Conservation (phyloP, 2,113 vertebrate genomes). For the Dunckerocampus dactyliophorus region DNA sequence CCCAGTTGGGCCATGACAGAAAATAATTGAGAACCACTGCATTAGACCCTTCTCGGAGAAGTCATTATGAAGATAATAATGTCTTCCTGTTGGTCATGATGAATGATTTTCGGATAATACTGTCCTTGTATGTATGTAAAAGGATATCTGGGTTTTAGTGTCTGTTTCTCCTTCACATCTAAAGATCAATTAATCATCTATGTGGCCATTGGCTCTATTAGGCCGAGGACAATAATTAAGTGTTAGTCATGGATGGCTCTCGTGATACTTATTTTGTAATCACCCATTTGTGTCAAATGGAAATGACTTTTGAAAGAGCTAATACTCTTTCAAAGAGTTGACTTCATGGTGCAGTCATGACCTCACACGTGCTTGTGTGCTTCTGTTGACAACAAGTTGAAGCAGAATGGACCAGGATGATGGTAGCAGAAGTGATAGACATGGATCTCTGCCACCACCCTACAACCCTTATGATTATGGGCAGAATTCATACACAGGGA, state of each 20-base stretch:
- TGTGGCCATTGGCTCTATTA: slow-evolving; percentile 39
- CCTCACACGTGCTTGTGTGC: slow-evolving; percentile 3
- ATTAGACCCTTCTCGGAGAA: too few species aligned
- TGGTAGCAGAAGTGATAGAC: slow-evolving; percentile 1
- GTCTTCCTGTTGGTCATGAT: neutral
- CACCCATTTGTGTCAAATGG: slow-evolving; percentile 34
- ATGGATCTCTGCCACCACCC: slow-evolving; percentile 29
- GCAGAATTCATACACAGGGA: slow-evolving; percentile 11
- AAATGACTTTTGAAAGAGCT: slow-evolving; percentile 22
- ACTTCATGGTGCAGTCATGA: slow-evolving; percentile 14
- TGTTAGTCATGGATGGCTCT: slow-evolving; percentile 41
- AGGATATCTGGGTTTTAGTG: slow-evolving; percentile 2
- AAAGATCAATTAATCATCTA: slow-evolving; percentile 48
- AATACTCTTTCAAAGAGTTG: slow-evolving; percentile 5
- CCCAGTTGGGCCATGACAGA: too few species aligned
- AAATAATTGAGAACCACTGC: too few species aligned
- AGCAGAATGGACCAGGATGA: slow-evolving; percentile 36
- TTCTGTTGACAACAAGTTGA: neutral
- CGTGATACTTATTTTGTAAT: slow-evolving; percentile 52
- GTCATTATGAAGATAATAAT: slow-evolving; percentile 14
- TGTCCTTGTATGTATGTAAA: neutral
- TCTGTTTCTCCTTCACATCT: slow-evolving; percentile 15
- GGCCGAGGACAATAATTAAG: slow-evolving; percentile 45
- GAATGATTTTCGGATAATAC: slow-evolving; percentile 18
- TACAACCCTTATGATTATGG: slow-evolving; percentile 41